These are phyloP conservation scores for Acipenser ruthenus DNA, from an alignment of 2,797 vertebrate genomes.

Conservation along the genomic window DNA sequence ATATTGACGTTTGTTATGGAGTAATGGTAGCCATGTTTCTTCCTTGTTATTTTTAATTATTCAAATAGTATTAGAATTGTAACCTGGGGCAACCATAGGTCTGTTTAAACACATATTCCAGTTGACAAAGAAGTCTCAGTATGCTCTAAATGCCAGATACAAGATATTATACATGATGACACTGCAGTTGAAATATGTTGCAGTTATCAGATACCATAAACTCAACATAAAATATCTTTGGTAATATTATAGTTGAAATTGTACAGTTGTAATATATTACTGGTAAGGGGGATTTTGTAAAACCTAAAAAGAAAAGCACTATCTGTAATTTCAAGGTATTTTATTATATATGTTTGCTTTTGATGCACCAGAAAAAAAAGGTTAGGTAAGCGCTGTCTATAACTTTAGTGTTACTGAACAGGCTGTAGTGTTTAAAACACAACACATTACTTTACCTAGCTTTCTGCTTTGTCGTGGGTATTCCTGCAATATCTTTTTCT, in stretches of 20 bases:
- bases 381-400: too few relatives aligned
- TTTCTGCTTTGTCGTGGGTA: too few relatives aligned
- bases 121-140: slow-evolving; percentile 3
- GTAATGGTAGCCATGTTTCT: too few relatives aligned
- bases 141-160: background rate
- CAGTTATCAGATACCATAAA: background rate
- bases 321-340: background rate
- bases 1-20: too few relatives aligned
- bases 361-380: too few relatives aligned
- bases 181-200: slow-evolving; percentile 11
- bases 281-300: background rate
- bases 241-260: slow-evolving; percentile 1
- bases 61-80: too few relatives aligned
- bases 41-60: too few relatives aligned
- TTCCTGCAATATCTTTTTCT: too few relatives aligned
- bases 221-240: background rate
- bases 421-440: too few relatives aligned
- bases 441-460: too few relatives aligned
- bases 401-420: too few relatives aligned
- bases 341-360: too few relatives aligned
- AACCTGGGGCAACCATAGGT: background rate
- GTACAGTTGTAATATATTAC: background rate
- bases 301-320: background rate
- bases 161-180: slow-evolving; percentile 4
- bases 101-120: slow-evolving; percentile 1